These are phyloP conservation scores for Nebria brevicollis DNA, from an alignment of 2,888 invertebrate species.

Conservation along the genomic window DNA sequence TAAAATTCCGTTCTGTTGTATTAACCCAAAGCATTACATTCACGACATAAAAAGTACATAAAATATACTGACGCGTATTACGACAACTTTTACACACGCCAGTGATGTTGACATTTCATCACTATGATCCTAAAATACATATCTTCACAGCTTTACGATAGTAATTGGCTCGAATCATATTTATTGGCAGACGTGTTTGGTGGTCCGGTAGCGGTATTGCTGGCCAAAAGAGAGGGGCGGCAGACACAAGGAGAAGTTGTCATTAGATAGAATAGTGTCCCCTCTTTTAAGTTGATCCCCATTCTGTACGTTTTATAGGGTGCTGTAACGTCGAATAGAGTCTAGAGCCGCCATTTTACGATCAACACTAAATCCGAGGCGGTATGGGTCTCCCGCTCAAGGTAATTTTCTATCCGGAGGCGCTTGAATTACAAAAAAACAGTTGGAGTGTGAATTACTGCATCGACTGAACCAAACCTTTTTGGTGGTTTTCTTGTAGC, in stretches of 20 bases:
- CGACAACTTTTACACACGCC: too few species aligned
- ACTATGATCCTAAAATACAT: constrained; percentile 19
- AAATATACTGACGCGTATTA: too few species aligned
- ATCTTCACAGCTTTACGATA: constrained; percentile 35
- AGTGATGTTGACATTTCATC: constrained; percentile 9
- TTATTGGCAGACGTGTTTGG: constrained; percentile 19
- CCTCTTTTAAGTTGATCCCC: background rate
- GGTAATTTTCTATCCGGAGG: constrained; percentile 58
- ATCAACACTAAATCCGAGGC: constrained; percentile 57
- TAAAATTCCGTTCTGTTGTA: too few species aligned
- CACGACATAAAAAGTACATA: too few species aligned
- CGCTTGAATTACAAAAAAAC: constrained; percentile 58
- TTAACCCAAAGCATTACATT: too few species aligned
- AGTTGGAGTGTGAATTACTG: constrained; percentile 60
- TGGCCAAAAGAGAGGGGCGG: constrained; percentile 42
- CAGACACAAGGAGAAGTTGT: constrained; percentile 51
- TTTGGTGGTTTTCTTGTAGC: background rate
- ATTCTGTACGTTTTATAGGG: constrained; percentile 53
- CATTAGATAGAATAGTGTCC: constrained; percentile 17
- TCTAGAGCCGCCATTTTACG: constrained; percentile 54
- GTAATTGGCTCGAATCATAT: constrained; percentile 38
- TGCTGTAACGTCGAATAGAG: constrained; percentile 55
- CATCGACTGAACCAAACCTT: constrained; percentile 41
- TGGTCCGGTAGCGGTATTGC: constrained; percentile 26
- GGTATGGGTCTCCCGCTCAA: constrained; percentile 54